Percentiles rank a stretch among this genome's conserved stretches.
phyloP scores from a whole-genome alignment of 2,797 vertebrate species.

The Decapterus maruadsi region DNA sequence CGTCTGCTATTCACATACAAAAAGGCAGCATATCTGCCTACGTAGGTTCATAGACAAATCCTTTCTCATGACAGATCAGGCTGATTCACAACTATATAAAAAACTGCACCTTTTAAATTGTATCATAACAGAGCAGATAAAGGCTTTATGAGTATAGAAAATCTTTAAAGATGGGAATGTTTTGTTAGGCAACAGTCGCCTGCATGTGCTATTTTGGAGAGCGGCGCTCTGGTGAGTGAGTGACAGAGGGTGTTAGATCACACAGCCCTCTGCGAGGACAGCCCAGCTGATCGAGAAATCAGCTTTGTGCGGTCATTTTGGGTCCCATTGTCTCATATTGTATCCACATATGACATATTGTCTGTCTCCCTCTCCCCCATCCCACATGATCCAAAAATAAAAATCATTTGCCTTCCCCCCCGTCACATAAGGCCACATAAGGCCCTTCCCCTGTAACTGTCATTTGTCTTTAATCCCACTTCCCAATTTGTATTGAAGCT shows the following conservation, averaged over 20 bases:
- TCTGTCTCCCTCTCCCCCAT: slow-evolving; percentile 46
- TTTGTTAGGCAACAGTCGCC: slow-evolving; percentile 21
- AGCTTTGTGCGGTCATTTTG: slow-evolving; percentile 15
- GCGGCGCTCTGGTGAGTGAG: neutral
- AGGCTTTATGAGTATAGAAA: neutral
- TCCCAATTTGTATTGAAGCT: slow-evolving; percentile 35
- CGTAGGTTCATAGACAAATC: neutral
- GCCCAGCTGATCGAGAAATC: slow-evolving; percentile 14
- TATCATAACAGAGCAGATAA: neutral
- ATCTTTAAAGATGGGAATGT: neutral
- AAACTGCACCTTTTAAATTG: neutral
- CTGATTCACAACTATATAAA: too few species aligned
- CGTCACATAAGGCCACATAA: slow-evolving; percentile 39
- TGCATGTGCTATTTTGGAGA: slow-evolving; percentile 25
- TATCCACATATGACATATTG: slow-evolving; percentile 43
- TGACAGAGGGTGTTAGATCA: slow-evolving; percentile 21
- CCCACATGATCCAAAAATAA: slow-evolving; percentile 62
- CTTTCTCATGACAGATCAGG: neutral
- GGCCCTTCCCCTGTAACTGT: slow-evolving; percentile 36
- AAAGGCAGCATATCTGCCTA: neutral
- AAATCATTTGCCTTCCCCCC: slow-evolving; percentile 40
- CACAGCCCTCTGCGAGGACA: slow-evolving; percentile 12
- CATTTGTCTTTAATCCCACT: slow-evolving; percentile 62
- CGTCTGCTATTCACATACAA: too few species aligned
- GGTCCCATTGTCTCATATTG: slow-evolving; percentile 41